Evolutionary conservation across 2,888 invertebrate genomes (phyloP), one percentile per base, ranked within the genome.

Genomic region (Callosobruchus maculatus): DNA sequence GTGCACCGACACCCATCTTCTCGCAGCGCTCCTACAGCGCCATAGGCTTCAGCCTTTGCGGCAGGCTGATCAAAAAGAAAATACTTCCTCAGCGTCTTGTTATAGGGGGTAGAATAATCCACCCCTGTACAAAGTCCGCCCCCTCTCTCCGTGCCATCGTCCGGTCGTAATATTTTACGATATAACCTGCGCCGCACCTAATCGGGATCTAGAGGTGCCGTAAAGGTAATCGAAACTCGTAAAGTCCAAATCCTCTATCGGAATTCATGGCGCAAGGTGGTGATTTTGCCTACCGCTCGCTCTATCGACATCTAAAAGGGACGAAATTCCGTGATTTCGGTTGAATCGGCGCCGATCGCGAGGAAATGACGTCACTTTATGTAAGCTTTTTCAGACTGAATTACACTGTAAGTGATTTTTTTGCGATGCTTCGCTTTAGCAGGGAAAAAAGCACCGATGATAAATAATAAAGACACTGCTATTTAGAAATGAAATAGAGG

Each of bases 191-290:
- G 13, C 9, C 49, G 81, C 81, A 79, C 80, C 81, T 81, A 83
- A 85, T 85, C 83, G 82, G 82, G 84, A 83, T 85, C 83, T 84
- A 84, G 84, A 83, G 81, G 81, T 82, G 84, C 83, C 85, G 84
- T 86, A 86, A 86, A 86, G 84, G 86, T 86, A 86, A 86, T 86
- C 86, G 86, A 86, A 86, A 86, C 83, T 84, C 86, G 84, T 86
- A 86, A 86, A 81, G 81, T 77, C 85, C 81, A 85, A 86, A 86
- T 86, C 86, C 84, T 81, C 85, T 80, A 84, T 85, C 83, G 84
- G 81, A 84, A 85, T 84, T 84, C 84, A 84, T 82, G 81, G 82
- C 81, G 76, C 73, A 13, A 68, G 49, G 49, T 13, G 49, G 49
- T 49, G 77, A 79, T 76, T 79, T 80, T 80, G 49, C 49, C 76